These are phyloP conservation scores for Rhabdomys dilectus DNA, from an alignment of 2,113 vertebrate genomes.

Conservation along the genomic window DNA sequence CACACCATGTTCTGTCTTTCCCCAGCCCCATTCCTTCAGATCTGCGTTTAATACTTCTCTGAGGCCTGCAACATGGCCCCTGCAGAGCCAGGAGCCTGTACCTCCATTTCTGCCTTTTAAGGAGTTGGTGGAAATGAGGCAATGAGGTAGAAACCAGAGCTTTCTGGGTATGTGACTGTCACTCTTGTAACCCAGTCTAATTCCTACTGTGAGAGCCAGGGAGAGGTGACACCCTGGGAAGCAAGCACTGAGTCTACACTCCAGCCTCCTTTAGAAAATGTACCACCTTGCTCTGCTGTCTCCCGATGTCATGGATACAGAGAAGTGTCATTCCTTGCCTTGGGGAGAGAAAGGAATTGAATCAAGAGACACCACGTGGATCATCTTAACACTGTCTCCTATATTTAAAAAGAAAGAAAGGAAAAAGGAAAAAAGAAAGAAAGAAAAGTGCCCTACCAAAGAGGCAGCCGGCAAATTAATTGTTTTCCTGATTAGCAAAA, in stretches of 20 bases:
- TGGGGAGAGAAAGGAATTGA: conserved; percentile 56
- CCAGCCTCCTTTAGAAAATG: neutral
- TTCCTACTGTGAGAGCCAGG: neutral
- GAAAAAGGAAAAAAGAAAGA: neutral
- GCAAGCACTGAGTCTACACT: conserved; percentile 17
- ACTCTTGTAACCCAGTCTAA: neutral
- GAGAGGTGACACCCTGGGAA: neutral
- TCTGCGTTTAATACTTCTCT: neutral
- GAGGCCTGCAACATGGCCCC: neutral
- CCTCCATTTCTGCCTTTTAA: neutral
- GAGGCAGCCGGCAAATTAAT: conserved; percentile 81
- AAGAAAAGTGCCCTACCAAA: conserved; percentile 19
- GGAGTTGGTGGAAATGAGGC: neutral
- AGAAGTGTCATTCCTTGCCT: conserved; percentile 51
- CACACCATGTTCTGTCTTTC: neutral
- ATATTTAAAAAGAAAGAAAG: neutral
- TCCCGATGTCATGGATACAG: conserved; percentile 57
- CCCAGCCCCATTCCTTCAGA: neutral
- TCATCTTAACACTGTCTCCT: conserved; percentile 65
- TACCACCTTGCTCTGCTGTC: conserved; percentile 15
- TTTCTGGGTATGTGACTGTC: neutral
- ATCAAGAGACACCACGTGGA: conserved; percentile 64
- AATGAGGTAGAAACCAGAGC: neutral
- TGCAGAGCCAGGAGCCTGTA: accelerated
- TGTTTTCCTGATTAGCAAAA: conserved; percentile 86